Base-by-base conservation (phyloP, 2,113 vertebrate species). In the Pygoscelis adeliae region DNA sequence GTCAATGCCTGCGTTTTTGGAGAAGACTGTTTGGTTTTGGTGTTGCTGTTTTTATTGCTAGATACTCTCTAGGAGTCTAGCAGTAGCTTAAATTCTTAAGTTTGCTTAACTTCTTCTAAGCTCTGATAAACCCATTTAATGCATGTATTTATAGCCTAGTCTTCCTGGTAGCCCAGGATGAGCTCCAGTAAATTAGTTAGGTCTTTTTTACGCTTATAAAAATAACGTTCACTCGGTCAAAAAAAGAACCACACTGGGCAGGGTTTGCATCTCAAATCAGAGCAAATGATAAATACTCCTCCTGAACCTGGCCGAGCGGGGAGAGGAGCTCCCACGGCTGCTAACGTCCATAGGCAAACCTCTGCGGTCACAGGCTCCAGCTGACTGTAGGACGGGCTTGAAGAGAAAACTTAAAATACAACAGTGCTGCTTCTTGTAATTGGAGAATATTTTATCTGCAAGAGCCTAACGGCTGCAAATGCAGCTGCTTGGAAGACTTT, bases 1-100 rank as follows among this genome's bases (percentile, higher is more conserved):
- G 34, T 2, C 47, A 19, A 1, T 6, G 11, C 19, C 15, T 13
- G 0, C 2, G 1, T 5, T 47, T 47, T 40, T 49, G 40, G 47
- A 61, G 47, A 46, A 8, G 29, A 6, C 13, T 16, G 6, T 27
- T 15, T 42, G 56, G 13, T 29, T 32, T 47, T 53, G 42, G 5
- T n/a, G 15, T 4, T 67, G n/a, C 17, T 52, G 46, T 1, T 71
- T 76, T 89, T 36, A 44, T 13, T 36, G 42, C 21, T 30, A 4
- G n/a, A 26, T 30, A 9, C 10, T 34, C 11, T 16, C 55, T 58
- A 38, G 21, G 49, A 78, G 22, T n/a, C 66, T 30, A 53, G 38
- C 12, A 36, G 47, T 55, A 56, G 44, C 38, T 59, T n/a, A 21
- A 92, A 59, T 59, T 20, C 52, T 30, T 25, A 15, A 7, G 23